Conservation (phyloP, 2,888 invertebrate species). For the Cheilosia scutellata region DNA sequence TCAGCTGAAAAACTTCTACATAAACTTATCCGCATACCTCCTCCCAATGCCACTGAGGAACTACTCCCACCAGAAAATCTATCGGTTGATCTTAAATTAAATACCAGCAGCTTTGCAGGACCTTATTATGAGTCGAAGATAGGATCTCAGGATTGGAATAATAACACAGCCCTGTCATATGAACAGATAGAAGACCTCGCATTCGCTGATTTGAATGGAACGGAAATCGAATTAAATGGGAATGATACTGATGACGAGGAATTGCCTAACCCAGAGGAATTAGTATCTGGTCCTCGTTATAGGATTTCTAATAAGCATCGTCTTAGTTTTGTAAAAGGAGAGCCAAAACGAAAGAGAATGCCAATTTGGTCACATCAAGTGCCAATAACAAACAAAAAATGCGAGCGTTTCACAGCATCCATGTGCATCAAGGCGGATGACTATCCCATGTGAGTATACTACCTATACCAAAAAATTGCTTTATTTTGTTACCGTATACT, state of each 20-base stretch:
- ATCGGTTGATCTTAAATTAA: slow-evolving; percentile 77
- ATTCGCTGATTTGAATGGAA: slow-evolving; percentile 82
- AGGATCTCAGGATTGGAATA: not conserved
- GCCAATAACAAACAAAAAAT: slow-evolving; percentile 83
- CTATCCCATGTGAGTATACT: slow-evolving; percentile 91
- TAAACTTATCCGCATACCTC: slow-evolving; percentile 80
- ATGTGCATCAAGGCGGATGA: slow-evolving; percentile 90
- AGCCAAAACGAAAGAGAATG: slow-evolving; percentile 80
- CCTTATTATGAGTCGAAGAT: slow-evolving; percentile 67
- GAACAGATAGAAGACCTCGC: slow-evolving; percentile 81
- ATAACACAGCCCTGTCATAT: slow-evolving; percentile 76
- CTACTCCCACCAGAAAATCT: slow-evolving; percentile 73
- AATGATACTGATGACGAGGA: slow-evolving; percentile 76
- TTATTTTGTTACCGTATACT: not conserved
- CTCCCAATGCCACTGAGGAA: slow-evolving; percentile 78
- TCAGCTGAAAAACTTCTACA: slow-evolving; percentile 80
- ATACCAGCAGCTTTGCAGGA: slow-evolving; percentile 80
- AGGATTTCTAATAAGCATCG: slow-evolving; percentile 79
- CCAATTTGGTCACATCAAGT: slow-evolving; percentile 73
- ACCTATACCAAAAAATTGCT: too few species aligned
- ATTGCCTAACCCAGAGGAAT: slow-evolving; percentile 82
- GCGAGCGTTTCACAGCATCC: slow-evolving; percentile 89
- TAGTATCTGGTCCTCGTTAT: slow-evolving; percentile 81
- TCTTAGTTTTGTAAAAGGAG: slow-evolving; percentile 62
- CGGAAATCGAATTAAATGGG: slow-evolving; percentile 76